Evolutionary conservation across 2,797 vertebrate genomes (phyloP), one percentile per base, ranked within the genome.

Genomic region (Leuciscus waleckii): DNA sequence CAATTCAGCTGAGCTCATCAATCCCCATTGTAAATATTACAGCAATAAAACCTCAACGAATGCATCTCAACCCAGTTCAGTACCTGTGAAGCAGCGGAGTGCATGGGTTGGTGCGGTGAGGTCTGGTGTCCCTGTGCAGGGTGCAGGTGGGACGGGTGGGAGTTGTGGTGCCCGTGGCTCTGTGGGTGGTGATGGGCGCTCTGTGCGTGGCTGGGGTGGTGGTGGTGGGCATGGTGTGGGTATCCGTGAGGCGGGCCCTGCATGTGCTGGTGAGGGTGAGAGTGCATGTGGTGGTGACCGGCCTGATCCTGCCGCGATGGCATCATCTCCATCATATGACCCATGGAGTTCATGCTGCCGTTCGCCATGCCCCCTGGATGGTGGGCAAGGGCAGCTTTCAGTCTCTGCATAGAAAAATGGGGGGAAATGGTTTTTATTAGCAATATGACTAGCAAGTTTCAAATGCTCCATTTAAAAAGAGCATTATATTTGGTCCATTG

Each of bases 321-420:
- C 98, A 99, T 99, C 97, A 99, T 99, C 87, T 99, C 98, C 98
- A 99, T 99, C 98, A 99, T 99, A 93, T 99, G 98, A 86, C 97
- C 97, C 97, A 99, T 99, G 92, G 97, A 97, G 94, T 96, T 99
- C 98, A 99, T 99, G 91, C 97, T 99, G 91, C 98, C 98, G 0
- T 99, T 99, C 0, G 97, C 93, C 92, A 99, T 97, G 94, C 97
- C 86, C 19, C 96, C 97, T 49, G 98, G 97, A 91, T 99, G 98
- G 89, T 99, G 98, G 85, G 96, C 96, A 93, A 99, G 93, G 1
- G 98, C 97, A 75, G 98, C 98, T 94, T 99, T 99, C 94, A 99
- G 92, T 93, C 98, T 98, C 98, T 99, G 70, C 79, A 95, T 4
- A 76, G 14, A 80, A 56, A 91, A 90, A 87, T 86, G 7, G 58